A percentile compares a stretch with the other conserved stretches of the same genome.
These are phyloP conservation scores for Pseudomyrmex dendroicus DNA, from an alignment of 1,140 invertebrate species.

Conservation along the genomic window DNA sequence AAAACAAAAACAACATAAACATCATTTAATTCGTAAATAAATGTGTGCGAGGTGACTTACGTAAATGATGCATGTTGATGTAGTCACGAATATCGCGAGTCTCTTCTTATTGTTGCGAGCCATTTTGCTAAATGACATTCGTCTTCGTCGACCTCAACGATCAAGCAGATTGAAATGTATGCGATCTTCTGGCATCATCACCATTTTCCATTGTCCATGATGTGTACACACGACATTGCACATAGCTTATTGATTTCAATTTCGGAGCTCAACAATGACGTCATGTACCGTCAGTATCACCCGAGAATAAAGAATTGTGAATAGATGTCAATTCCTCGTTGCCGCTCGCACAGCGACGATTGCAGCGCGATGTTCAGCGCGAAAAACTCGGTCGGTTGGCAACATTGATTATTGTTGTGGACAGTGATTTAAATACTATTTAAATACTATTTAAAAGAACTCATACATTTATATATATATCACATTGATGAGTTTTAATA, in stretches of 20 bases:
- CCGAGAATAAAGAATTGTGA: too few relatives aligned
- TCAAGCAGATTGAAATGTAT: conserved; percentile 70
- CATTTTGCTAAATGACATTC: conserved; percentile 73
- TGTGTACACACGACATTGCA: conserved; percentile 79
- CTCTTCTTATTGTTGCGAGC: conserved; percentile 79
- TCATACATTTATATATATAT: too few relatives aligned
- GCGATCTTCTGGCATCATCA: conserved; percentile 79
- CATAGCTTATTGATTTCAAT: conserved; percentile 83
- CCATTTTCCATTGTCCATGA: conserved; percentile 79
- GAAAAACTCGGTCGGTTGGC: too few relatives aligned
- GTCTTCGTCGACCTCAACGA: conserved; percentile 51
- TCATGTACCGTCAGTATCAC: conserved; percentile 56
- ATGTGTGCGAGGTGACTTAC: conserved; percentile 74
- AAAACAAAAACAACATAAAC: neutral
- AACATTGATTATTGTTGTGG: too few relatives aligned
- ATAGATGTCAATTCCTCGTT: too few relatives aligned
- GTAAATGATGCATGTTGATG: conserved; percentile 82
- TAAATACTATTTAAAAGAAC: too few relatives aligned
- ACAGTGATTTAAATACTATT: too few relatives aligned
- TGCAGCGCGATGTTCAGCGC: too few relatives aligned
- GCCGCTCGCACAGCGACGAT: too few relatives aligned
- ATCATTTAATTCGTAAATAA: neutral
- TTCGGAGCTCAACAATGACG: conserved; percentile 79
- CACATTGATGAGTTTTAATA: too few relatives aligned
- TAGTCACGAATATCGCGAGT: conserved; percentile 81